Base-by-base conservation (phyloP, 1,140 invertebrate species). In the Megalonaias nervosa region DNA sequence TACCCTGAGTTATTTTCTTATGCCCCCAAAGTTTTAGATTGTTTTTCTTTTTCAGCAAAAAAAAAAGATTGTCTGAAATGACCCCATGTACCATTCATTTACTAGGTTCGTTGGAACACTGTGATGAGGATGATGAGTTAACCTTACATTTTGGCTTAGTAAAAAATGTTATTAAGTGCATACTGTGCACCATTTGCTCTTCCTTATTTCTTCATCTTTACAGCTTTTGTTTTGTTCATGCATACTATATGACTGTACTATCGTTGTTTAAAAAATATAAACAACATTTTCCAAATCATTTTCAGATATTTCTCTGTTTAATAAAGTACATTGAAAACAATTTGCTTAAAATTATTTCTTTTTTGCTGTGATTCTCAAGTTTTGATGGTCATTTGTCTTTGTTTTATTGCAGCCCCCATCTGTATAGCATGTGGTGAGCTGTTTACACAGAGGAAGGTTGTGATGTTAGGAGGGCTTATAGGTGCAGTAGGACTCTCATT, bases 341-440 rank as follows among this genome's bases (percentile, higher is more conserved):
- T 11, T 62, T 62, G 60, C 19, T 62, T 62, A 14, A 5, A 62
- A 62, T n/a, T 62, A 14, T 62, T 62, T 62, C 13, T 23, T 62
- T 11, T 23, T 9, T n/a, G 23, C 23, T 62, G 23, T 62, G 9
- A n/a, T 23, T 14, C 21, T 65, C 14, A 19, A 19, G 21, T 15
- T 19, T 23, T 15, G 31, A 38, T 5, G 0, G n/a, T 19, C 65
- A 17, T n/a, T n/a, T 21, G 4, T 67, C n/a, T 21, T 66, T 66
- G 19, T 65, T 76, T 16, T 78, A 16, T 80, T 82, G 38, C 76
- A 86, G 84, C 82, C 13, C 85, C 85, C 0, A 59, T 84, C 11
- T 80, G 77, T 74, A 69, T 86, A 14, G 19, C 79, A n/a, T 48
- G 78, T 2, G 83, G 75, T 4, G 81, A 86, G 71, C 61, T 67